phyloP scores from a whole-genome alignment of 2,797 vertebrate genomes.

The Xenentodon cancila region DNA sequence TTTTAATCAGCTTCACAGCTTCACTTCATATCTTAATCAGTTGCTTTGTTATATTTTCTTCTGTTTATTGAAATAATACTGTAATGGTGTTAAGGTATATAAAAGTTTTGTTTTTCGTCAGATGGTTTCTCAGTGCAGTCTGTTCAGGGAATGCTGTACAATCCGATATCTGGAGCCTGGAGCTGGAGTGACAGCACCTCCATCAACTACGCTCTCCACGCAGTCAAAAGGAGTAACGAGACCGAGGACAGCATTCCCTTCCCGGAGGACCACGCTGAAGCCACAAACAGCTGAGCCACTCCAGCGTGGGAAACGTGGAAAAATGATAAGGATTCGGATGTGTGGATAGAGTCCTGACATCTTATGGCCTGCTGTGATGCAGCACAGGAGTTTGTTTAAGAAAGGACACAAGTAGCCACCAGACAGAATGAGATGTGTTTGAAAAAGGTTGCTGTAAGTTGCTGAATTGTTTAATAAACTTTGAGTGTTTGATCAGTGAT shows the following conservation, averaged over 20 bases:
- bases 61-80: too few relatives aligned
- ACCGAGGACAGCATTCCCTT: conserved; percentile 37
- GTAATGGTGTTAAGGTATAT: too few relatives aligned
- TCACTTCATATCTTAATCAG: too few relatives aligned
- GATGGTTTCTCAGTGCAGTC: conserved; percentile 88
- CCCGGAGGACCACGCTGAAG: conserved; percentile 22
- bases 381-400: conserved; percentile 4
- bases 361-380: conserved; percentile 21
- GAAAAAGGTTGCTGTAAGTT: background rate
- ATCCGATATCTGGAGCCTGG: conserved; percentile 88
- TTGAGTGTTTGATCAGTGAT: conserved; percentile 7
- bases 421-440: background rate
- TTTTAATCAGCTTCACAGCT: too few relatives aligned
- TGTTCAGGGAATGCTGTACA: conserved; percentile 92
- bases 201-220: conserved; percentile 93
- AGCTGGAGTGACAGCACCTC: conserved; percentile 86
- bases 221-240: conserved; percentile 78
- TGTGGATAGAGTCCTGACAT: background rate
- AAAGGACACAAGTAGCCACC: background rate
- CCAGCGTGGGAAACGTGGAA: background rate
- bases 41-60: too few relatives aligned
- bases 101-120: conserved; percentile 53
- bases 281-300: conserved; percentile 47
- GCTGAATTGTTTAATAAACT: conserved; percentile 2
- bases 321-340: background rate